Evolutionary conservation across 2,113 vertebrate genomes (phyloP).

Genomic region (Aix galericulata): DNA sequence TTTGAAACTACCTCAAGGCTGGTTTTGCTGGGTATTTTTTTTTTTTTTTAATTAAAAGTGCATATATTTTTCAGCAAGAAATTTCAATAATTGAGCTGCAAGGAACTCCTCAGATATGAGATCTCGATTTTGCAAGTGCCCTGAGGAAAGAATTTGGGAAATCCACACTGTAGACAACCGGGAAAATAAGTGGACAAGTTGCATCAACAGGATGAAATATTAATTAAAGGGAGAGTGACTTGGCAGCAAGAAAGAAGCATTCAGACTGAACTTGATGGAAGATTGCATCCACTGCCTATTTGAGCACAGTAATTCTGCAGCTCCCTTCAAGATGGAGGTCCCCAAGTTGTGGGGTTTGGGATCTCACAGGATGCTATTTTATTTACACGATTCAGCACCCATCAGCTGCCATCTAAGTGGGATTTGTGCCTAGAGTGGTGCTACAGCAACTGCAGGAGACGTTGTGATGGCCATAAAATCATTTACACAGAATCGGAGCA

Average conservation of each 20-base stretch:
- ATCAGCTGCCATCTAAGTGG: neutral
- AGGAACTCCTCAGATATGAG: slow-evolving; percentile 30
- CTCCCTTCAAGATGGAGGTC: neutral
- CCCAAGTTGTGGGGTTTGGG: neutral
- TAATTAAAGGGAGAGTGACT: slow-evolving; percentile 40
- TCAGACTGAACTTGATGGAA: neutral
- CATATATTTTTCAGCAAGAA: slow-evolving; percentile 55
- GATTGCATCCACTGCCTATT: neutral
- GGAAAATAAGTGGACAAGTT: slow-evolving; percentile 61
- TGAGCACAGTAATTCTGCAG: neutral
- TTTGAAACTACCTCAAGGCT: slow-evolving; percentile 22
- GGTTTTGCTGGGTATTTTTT: neutral
- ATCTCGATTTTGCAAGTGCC: slow-evolving; percentile 19
- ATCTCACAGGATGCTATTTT: neutral
- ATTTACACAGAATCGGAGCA: neutral
- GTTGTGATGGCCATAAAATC: slow-evolving; percentile 6
- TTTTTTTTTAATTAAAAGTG: slow-evolving; percentile 9
- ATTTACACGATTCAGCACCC: slow-evolving; percentile 43
- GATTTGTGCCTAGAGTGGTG: slow-evolving; percentile 19
- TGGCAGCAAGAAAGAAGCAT: neutral
- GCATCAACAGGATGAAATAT: slow-evolving; percentile 54
- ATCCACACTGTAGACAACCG: slow-evolving; percentile 44
- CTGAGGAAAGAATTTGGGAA: slow-evolving; percentile 53
- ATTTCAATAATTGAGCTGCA: slow-evolving; percentile 53
- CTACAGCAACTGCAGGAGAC: slow-evolving; percentile 14